Percentiles rank a stretch among this genome's conserved stretches.
These are phyloP conservation scores for Drosophila merina DNA, from an alignment of 2,888 invertebrate genomes.

Conservation along the genomic window DNA sequence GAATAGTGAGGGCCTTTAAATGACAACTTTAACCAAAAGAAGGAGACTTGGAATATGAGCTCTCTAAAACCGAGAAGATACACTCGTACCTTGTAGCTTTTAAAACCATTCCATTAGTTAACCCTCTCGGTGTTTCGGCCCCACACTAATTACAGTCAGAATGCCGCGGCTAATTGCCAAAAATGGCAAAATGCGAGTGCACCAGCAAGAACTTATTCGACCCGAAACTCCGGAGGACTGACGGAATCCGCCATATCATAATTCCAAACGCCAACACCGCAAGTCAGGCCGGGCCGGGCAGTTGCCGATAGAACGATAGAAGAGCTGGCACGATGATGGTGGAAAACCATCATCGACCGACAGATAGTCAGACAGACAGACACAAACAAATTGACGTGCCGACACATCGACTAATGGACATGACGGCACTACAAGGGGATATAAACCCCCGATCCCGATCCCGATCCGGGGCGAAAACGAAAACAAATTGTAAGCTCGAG, in stretches of 20 bases:
- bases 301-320: constrained; percentile 10
- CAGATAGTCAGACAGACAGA: constrained; percentile 47
- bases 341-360: constrained; percentile 30
- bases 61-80: background rate
- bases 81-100: constrained; percentile 12
- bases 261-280: constrained; percentile 55
- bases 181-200: constrained; percentile 29
- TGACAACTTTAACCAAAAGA: background rate
- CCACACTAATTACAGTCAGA: constrained; percentile 40
- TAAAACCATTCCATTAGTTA: constrained; percentile 39
- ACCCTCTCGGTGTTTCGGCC: constrained; percentile 13
- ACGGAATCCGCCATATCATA: constrained; percentile 60
- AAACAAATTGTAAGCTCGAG: constrained; percentile 68
- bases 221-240: constrained; percentile 4
- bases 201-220: constrained; percentile 39
- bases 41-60: background rate
- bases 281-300: constrained; percentile 5
- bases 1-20: too few relatives aligned
- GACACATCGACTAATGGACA: constrained; percentile 62
- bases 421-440: constrained; percentile 31
- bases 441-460: constrained; percentile 17
- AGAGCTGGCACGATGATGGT: background rate
- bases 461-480: background rate
- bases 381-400: constrained; percentile 80
- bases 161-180: constrained; percentile 39